Evolutionary conservation across 2,113 vertebrate species (phyloP), one percentile per base, ranked within the genome.

Genomic region (Cheirogaleus medius): DNA sequence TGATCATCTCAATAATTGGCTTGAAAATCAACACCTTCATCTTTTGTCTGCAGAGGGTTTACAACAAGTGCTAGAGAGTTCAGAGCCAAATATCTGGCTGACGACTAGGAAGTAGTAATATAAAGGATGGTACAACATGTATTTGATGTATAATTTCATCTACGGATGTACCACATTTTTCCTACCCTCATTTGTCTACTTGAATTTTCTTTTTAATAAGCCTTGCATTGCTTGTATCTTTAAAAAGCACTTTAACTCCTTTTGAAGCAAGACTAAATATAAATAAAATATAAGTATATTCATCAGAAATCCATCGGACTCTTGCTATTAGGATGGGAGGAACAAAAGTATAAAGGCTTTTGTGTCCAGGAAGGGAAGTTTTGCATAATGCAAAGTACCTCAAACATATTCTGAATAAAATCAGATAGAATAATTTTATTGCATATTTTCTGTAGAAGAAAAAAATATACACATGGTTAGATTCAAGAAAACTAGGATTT

Each of bases 401-500:
- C 54, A 34, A 90, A 87, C 1, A 54, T 60, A 42, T 54, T 94
- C 68, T 90, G 20, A 69, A 64, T 82, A 91, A 95, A 95, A 85
- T 84, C 56, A 91, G 92, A 68, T 73, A 77, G 25, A 77, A 84
- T 77, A 34, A 92, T 90, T 86, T 91, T 85, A 91, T 60, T 32
- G 23, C 47, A 83, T 87, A 56, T 84, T 96, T 94, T 86, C 74
- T 91, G 4, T 71, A 94, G 54, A 87, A 91, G 32, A 82, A 95
- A 77, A 87, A 88, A 32, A 58, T 68, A 73, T 11, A 39, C 2
- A n/a, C 3, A 84, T 63, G 15, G 54, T 20, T 81, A 7, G 64
- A 47, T 90, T 94, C 27, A 82, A 94, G 56, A 88, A 96, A 94
- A 91, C 1, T 44, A 37, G 18, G 42, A 88, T 95, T 77, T 88